Evolutionary conservation across 2,797 vertebrate species (phyloP), one percentile per base, ranked within the genome.

Genomic region (Manis crassicaudata): DNA sequence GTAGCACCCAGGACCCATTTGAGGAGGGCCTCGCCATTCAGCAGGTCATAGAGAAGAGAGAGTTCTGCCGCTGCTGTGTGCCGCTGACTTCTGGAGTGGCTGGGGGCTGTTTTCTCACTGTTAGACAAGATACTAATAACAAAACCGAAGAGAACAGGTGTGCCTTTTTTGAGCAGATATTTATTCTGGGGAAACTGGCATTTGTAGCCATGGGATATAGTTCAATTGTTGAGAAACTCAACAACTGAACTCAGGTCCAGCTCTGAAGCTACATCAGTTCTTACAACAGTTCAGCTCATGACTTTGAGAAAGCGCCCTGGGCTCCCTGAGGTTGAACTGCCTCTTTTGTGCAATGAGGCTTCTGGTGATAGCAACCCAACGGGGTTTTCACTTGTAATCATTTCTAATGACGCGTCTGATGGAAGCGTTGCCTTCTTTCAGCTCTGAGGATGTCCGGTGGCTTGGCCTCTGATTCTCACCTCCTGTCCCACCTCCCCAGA

Each of bases 1-100:
- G 56, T 12, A 62, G 65, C 83, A n/a, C 20, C 35, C 43, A 27
- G 50, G 7, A 7, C 35, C 52, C 60, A 7, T 88, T 68, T 37
- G 0, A 0, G 3, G 37, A 79, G 32, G 62, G 43, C 1, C 0
- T 54, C 35, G 1, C n/a, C 12, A 6, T 56, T 54, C 32, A 27
- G 4, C 0, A n/a, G 62, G 62, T n/a, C 43, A 0, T 1, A 7
- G 76, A 72, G 54, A 70, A 90, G 37, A 80, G 43, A 6, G 25
- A 25, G 4, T 14, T 29, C 43, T 56, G 35, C 46, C 67, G 2
- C 7, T 1, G 40, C n/a, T 37, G 2, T 13, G 37, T 65, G 35
- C 60, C 27, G 16, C 35, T 29, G 56, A 21, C 52, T 65, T 60
- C 54, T 65, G 70, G 46, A 52, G 27, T 68, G 70, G n/a, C 23